Percentiles rank a stretch among this genome's conserved stretches.
phyloP scores from a whole-genome alignment of 2,888 invertebrate species.

The Brachylomia viminalis region DNA sequence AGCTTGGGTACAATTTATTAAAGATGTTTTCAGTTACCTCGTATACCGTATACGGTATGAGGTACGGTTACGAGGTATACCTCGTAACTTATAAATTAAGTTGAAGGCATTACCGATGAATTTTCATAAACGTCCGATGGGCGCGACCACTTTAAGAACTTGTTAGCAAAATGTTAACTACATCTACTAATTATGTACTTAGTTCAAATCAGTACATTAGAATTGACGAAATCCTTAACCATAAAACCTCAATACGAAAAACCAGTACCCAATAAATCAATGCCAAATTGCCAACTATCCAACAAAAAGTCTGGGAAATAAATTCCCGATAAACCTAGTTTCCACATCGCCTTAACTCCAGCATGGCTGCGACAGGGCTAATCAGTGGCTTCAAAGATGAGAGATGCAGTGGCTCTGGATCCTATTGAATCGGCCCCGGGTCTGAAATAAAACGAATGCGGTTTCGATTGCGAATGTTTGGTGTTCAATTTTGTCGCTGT shows the following conservation, averaged over 20 bases:
- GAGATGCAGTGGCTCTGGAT: conserved; percentile 61
- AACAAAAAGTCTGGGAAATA: conserved; percentile 19
- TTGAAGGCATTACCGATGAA: background rate
- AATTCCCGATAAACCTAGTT: conserved; percentile 2
- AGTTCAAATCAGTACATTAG: background rate
- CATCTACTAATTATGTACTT: background rate
- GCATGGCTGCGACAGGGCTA: conserved; percentile 67
- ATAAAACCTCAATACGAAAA: background rate
- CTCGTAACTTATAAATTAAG: background rate
- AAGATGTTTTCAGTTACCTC: background rate
- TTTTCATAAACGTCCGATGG: background rate
- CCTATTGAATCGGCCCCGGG: conserved; percentile 48
- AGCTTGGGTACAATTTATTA: background rate
- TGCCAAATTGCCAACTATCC: background rate
- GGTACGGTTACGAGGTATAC: too few species aligned
- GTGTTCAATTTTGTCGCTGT: conserved; percentile 19
- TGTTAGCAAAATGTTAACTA: background rate
- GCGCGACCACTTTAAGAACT: background rate
- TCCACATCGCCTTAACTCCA: conserved; percentile 56
- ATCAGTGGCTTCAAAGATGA: conserved; percentile 64
- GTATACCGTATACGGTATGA: too few species aligned
- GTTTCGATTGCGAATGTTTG: conserved; percentile 41
- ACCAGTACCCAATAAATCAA: background rate
- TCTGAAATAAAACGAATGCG: conserved; percentile 58
- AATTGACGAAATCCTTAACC: background rate